Conservation (phyloP, 2,888 invertebrate species). For the Conchocele bisecta region DNA sequence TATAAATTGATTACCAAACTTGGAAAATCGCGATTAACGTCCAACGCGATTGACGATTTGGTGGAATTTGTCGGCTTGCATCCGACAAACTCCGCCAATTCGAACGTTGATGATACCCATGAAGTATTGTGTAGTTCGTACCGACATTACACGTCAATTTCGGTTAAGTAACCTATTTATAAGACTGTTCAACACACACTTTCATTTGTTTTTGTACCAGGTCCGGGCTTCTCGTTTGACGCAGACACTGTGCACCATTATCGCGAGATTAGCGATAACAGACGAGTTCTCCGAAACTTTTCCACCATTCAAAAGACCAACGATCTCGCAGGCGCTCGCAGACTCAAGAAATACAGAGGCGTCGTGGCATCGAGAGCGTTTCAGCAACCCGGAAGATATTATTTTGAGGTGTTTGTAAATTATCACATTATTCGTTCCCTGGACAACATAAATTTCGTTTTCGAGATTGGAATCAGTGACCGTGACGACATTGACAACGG, state of each 20-base stretch:
- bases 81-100: too few species aligned
- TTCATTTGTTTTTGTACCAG: constrained; percentile 39
- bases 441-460: constrained; percentile 64
- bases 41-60: too few species aligned
- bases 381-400: constrained; percentile 57
- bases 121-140: too few species aligned
- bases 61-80: too few species aligned
- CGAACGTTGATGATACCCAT: too few species aligned
- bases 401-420: constrained; percentile 53
- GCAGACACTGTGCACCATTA: constrained; percentile 60
- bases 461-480: constrained; percentile 60
- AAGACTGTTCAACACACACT: too few species aligned
- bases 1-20: too few species aligned
- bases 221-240: constrained; percentile 57
- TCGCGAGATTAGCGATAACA: constrained; percentile 57
- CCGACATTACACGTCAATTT: too few species aligned
- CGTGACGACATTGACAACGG: constrained; percentile 59
- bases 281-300: constrained; percentile 51
- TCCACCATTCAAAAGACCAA: constrained; percentile 44
- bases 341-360: constrained; percentile 59
- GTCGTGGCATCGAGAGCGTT: constrained; percentile 55
- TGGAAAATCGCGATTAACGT: too few species aligned
- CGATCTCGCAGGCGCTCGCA: constrained; percentile 34
- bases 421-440: constrained; percentile 53
- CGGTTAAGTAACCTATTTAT: too few species aligned